Evolutionary conservation across 2,888 invertebrate genomes (phyloP).

Genomic region (Andrena bucephala): DNA sequence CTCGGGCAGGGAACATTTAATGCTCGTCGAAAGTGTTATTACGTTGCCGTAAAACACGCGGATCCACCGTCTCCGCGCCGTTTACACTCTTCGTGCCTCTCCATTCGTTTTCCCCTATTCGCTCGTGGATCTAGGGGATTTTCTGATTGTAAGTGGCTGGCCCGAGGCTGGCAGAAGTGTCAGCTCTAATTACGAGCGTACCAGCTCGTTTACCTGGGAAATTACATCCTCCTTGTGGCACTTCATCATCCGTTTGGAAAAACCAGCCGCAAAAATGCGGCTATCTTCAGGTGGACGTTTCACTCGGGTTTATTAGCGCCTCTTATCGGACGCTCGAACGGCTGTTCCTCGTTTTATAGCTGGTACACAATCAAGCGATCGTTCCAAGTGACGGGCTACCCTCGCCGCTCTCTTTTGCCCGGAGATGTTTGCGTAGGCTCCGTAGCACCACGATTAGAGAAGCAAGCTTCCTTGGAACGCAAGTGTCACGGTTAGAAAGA

Average conservation of each 20-base stretch:
- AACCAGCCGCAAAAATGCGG: slow-evolving; percentile 29
- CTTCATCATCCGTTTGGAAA: slow-evolving; percentile 35
- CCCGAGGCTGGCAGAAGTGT: slow-evolving; percentile 24
- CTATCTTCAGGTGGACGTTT: slow-evolving; percentile 29
- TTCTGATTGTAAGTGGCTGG: slow-evolving; percentile 37
- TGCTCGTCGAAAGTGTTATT: slow-evolving; percentile 32
- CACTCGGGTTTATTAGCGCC: background rate
- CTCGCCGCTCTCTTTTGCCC: too few species aligned
- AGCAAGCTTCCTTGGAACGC: too few species aligned
- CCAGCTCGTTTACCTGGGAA: slow-evolving; percentile 40
- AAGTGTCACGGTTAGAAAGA: too few species aligned
- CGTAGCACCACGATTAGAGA: too few species aligned
- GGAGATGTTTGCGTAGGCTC: too few species aligned
- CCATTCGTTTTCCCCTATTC: background rate
- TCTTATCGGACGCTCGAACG: background rate
- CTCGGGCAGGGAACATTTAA: slow-evolving; percentile 16
- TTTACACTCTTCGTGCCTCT: slow-evolving; percentile 19
- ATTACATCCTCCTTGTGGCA: slow-evolving; percentile 20
- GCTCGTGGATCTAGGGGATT: background rate
- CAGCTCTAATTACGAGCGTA: slow-evolving; percentile 34
- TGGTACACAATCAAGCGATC: background rate
- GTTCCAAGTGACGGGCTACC: background rate
- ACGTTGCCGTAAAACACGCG: slow-evolving; percentile 14
- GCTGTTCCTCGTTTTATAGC: background rate
- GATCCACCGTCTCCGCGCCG: slow-evolving; percentile 28